These are phyloP conservation scores for Semnopithecus entellus DNA, from an alignment of 2,113 vertebrate species.

Conservation along the genomic window DNA sequence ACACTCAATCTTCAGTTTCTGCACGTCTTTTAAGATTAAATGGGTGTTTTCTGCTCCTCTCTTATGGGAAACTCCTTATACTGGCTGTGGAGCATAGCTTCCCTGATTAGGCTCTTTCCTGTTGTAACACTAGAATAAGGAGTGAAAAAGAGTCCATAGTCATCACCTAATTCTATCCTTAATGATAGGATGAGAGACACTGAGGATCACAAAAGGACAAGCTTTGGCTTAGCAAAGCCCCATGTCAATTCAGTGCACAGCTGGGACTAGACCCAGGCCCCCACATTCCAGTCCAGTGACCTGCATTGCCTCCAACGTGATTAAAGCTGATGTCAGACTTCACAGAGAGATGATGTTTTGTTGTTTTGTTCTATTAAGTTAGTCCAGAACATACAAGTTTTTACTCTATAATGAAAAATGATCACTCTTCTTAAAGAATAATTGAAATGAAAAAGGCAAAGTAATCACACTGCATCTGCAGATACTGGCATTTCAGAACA, in stretches of 20 bases:
- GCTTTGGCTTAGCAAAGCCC: background rate
- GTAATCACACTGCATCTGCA: constrained; percentile 57
- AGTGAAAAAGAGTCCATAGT: background rate
- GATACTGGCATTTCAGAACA: constrained; percentile 58
- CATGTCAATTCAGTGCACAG: background rate
- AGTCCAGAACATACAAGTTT: constrained; percentile 26
- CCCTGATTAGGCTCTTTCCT: background rate
- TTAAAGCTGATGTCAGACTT: constrained; percentile 64
- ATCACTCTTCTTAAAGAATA: constrained; percentile 58
- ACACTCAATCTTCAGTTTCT: background rate
- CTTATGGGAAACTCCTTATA: background rate
- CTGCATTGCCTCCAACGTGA: constrained; percentile 7
- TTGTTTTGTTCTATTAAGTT: constrained; percentile 62
- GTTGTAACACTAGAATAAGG: background rate
- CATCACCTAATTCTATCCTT: background rate
- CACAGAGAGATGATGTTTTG: constrained; percentile 35
- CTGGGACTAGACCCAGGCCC: background rate
- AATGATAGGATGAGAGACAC: background rate
- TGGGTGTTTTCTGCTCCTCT: background rate
- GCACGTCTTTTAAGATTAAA: background rate
- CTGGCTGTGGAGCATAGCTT: background rate
- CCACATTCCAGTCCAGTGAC: background rate
- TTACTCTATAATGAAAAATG: constrained; percentile 61
- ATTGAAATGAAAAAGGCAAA: constrained; percentile 54
- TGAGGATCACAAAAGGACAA: background rate